Base-by-base conservation (phyloP, 2,113 vertebrate genomes). In the Corydoras sp. region DNA sequence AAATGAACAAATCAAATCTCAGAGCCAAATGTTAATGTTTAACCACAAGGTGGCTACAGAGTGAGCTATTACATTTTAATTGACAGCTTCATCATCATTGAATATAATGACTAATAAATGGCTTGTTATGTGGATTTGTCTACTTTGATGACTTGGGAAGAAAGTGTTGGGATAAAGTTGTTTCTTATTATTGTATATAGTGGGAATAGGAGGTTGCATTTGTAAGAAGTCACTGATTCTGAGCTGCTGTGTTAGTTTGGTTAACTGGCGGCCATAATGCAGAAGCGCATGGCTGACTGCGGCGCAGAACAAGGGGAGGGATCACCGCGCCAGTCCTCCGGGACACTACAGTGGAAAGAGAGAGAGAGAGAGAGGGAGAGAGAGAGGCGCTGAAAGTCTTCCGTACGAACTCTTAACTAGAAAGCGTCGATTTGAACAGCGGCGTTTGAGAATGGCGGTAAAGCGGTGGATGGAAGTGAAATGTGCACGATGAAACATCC, bases 401-500 rank as follows among this genome's bases (percentile, higher is more conserved):
- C n/a, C 43, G 31, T 48, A 24, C 35, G 54, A 50, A 49, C 58
- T 32, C 35, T 43, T 24, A 43, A 43, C 35, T 43, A 4, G 7
- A 43, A 43, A 43, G 35, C 7, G 35, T 43, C 7, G 35, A 43
- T 61, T 59, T 3, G 32, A 3, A 79, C 0, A 84, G 85, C 84
- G 83, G 83, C 83, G 85, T 87, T 15, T 30, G n/a, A 6, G 84
- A 85, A 84, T 79, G 78, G 51, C 68, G 51, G 13, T 76, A 74
- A 78, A 80, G 71, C 80, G 79, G 79, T 79, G 82, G 56, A 60
- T n/a, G 55, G 14, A 35, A 50, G 3, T 9, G 29, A 43, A 43
- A 43, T 51, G 54, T 49, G 67, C 18, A 10, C 35, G 68, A 50
- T 15, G 49, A 53, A 65, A 72, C 71, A 68, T 43, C 77, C 69